Conservation (phyloP, 2,797 vertebrate genomes). For the Sarcoramphus papa region DNA sequence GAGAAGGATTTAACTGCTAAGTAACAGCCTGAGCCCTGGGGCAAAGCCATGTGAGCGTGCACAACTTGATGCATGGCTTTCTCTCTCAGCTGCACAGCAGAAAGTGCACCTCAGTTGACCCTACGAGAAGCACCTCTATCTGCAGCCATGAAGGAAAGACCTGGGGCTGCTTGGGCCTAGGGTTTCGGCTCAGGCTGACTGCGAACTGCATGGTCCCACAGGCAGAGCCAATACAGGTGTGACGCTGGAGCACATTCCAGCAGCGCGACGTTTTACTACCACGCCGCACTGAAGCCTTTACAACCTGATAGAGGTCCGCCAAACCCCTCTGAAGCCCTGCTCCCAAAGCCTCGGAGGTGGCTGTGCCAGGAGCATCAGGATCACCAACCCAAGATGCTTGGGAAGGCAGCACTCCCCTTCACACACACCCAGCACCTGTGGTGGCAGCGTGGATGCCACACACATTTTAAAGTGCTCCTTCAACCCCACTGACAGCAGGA, state of each 20-base stretch:
- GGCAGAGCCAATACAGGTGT: neutral
- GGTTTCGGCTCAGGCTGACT: neutral
- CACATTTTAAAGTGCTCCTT: fast-evolving
- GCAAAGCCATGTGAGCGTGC: neutral
- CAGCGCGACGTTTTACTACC: neutral
- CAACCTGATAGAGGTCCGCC: neutral
- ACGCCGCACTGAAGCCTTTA: neutral
- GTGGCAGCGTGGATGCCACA: fast-evolving
- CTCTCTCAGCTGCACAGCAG: neutral
- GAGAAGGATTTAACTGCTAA: neutral
- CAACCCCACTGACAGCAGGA: neutral
- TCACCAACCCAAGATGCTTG: neutral
- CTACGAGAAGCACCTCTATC: neutral
- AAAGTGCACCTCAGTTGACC: neutral
- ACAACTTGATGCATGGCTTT: neutral
- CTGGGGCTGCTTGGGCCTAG: neutral
- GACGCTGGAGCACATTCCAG: neutral
- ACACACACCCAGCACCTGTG: fast-evolving
- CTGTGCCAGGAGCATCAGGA: neutral
- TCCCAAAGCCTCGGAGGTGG: fast-evolving
- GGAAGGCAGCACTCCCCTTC: neutral
- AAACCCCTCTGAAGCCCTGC: neutral
- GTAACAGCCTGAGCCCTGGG: neutral
- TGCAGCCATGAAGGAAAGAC: neutral
- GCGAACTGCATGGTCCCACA: neutral